Base-by-base conservation (phyloP, 1,140 invertebrate species). In the Aphelenchoides avenae region DNA sequence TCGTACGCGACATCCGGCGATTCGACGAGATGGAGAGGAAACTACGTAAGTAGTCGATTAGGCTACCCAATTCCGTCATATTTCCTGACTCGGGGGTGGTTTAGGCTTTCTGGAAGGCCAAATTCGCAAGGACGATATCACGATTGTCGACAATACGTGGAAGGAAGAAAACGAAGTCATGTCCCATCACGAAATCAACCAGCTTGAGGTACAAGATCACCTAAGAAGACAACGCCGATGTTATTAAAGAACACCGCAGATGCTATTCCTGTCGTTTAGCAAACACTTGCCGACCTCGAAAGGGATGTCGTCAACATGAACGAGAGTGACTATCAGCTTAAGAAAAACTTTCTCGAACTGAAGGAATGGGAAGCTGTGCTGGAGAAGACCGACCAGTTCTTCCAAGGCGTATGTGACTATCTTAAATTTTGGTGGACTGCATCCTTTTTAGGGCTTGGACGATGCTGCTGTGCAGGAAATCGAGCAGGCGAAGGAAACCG, bases 21-120 rank as follows among this genome's bases (percentile, higher is more conserved):
- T 91, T 88, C 75, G 88, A 91, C 78, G 89, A 92, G 79, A 87
- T 93, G 85, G 89, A 92, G 78, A 82, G 89, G 34, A 91, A 91
- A 76, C 83, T 93, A 37, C 84, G 89, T 80, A 43, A 69, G 71
- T 54, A n/a, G 57, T 52, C n/a, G n/a, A n/a, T n/a, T n/a, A n/a
- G n/a, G n/a, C n/a, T 24, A 50, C 29, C 41, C 27, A 29, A 52
- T 36, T 36, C 18, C 30, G 22, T 18, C 26, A 29, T 27, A 6
- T 20, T 50, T 18, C 48, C n/a, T 30, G 15, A 13, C 30, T 18
- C 11, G 18, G 18, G 7, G 4, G 34, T 58, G 18, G 11, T 63
- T 18, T 11, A 66, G 67, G 71, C 50, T 75, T 77, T 57, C 50
- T 75, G 46, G 74, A 75, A 31, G 50, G 29, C 7, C 74, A 75